Conservation (phyloP, 2,113 vertebrate genomes). For the Lasiurus borealis region DNA sequence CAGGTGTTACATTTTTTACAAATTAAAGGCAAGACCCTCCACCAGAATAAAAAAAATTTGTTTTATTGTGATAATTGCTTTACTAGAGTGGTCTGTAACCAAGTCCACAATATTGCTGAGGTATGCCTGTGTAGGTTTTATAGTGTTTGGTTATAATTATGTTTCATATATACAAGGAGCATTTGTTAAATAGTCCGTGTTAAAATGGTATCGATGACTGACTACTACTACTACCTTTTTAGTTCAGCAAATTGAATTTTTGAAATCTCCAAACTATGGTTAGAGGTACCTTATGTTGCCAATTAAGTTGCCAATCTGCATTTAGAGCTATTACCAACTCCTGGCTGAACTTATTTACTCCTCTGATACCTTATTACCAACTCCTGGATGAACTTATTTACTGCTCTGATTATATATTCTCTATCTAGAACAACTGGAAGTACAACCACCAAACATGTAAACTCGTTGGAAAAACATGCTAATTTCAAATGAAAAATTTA, state of each 20-base stretch:
- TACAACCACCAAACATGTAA: constrained; percentile 23
- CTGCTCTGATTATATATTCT: not conserved
- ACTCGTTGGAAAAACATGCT: not conserved
- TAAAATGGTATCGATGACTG: constrained; percentile 30
- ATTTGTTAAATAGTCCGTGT: not conserved
- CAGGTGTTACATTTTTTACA: not conserved
- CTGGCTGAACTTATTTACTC: constrained; percentile 1
- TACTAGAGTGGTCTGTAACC: not conserved
- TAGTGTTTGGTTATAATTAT: constrained; percentile 24
- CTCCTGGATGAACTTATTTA: no score
- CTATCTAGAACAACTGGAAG: not conserved
- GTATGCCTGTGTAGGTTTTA: not conserved
- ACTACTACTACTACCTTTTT: constrained; percentile 39
- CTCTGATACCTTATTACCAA: not conserved
- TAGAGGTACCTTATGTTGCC: not conserved
- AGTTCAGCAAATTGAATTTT: constrained; percentile 11
- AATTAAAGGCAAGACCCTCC: not conserved
- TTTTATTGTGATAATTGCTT: not conserved
- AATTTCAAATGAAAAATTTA: constrained; percentile 57
- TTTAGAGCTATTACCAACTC: constrained; percentile 32
- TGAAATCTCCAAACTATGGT: not conserved
- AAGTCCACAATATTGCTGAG: not conserved
- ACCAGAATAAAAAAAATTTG: not conserved
- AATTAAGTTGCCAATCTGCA: constrained; percentile 20
- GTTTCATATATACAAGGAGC: not conserved